These are phyloP conservation scores for Celastrina argiolus DNA, from an alignment of 2,888 invertebrate species.

Conservation along the genomic window DNA sequence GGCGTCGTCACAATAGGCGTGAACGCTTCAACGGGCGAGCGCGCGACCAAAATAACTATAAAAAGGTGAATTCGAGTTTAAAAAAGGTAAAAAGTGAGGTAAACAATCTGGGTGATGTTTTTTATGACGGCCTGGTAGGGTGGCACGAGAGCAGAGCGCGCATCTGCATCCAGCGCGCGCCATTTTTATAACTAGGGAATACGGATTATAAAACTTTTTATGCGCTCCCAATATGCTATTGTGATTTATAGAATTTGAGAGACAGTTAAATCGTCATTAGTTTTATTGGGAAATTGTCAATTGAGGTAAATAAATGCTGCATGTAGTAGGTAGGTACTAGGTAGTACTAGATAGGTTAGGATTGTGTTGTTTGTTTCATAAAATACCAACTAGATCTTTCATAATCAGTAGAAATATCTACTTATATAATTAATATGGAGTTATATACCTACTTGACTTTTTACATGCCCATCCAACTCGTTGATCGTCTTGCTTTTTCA, in stretches of 20 bases:
- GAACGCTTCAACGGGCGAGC: constrained; percentile 61
- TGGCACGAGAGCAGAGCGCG: constrained; percentile 51
- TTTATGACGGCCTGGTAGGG: constrained; percentile 59
- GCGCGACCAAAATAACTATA: constrained; percentile 64
- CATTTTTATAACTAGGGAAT: constrained; percentile 28
- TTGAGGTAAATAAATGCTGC: no score
- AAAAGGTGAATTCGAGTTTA: constrained; percentile 65
- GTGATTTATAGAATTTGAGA: neutral
- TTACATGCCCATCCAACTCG: no score
- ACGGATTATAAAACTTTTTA: constrained; percentile 21
- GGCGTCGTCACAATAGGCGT: constrained; percentile 58
- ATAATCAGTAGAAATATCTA: no score
- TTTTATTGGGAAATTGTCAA: no score
- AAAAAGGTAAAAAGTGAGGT: constrained; percentile 76
- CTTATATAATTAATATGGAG: no score
- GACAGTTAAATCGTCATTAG: no score
- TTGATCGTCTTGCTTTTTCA: no score
- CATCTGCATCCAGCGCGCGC: constrained; percentile 50
- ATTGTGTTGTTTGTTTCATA: no score
- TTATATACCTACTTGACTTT: no score
- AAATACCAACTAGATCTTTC: no score
- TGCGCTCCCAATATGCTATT: neutral
- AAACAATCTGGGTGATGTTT: constrained; percentile 70
- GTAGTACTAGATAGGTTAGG: no score
- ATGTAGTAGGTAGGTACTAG: no score